These are phyloP conservation scores for Podotricha telesiphe DNA, from an alignment of 2,888 invertebrate species.

Conservation along the genomic window DNA sequence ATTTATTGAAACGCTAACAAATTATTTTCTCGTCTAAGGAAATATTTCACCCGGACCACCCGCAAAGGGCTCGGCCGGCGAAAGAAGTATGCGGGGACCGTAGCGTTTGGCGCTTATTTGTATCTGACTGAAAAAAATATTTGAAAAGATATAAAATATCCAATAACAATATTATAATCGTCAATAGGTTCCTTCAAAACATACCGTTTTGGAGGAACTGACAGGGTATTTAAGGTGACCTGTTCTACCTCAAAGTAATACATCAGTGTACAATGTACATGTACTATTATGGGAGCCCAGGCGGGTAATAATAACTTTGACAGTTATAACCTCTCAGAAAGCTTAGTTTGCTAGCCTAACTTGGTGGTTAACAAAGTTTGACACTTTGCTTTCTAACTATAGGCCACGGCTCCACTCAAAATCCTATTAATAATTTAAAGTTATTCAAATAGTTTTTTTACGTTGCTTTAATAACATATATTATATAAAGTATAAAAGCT, in stretches of 20 bases:
- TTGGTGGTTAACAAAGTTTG: slow-evolving; percentile 65
- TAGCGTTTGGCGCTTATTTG: too few species aligned
- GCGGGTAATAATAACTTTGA: slow-evolving; percentile 70
- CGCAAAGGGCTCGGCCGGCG: too few species aligned
- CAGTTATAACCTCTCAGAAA: slow-evolving; percentile 64
- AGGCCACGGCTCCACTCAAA: slow-evolving; percentile 59
- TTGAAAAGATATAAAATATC: too few species aligned
- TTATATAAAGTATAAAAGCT: neutral
- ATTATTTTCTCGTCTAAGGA: too few species aligned
- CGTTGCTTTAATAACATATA: neutral
- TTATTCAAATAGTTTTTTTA: slow-evolving; percentile 11
- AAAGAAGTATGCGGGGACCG: too few species aligned
- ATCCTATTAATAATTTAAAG: slow-evolving; percentile 41
- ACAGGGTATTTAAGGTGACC: neutral
- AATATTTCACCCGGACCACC: too few species aligned
- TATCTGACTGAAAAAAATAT: too few species aligned
- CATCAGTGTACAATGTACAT: slow-evolving; percentile 46
- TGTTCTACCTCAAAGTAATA: slow-evolving; percentile 39
- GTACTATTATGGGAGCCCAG: slow-evolving; percentile 57
- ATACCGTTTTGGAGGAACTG: neutral
- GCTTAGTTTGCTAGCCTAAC: slow-evolving; percentile 58
- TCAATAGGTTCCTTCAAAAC: too few species aligned
- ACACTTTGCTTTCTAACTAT: slow-evolving; percentile 63
- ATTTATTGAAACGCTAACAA: neutral
- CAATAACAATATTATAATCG: too few species aligned